Conservation (phyloP, 2,113 vertebrate genomes). For the Phylloscopus trochilus region DNA sequence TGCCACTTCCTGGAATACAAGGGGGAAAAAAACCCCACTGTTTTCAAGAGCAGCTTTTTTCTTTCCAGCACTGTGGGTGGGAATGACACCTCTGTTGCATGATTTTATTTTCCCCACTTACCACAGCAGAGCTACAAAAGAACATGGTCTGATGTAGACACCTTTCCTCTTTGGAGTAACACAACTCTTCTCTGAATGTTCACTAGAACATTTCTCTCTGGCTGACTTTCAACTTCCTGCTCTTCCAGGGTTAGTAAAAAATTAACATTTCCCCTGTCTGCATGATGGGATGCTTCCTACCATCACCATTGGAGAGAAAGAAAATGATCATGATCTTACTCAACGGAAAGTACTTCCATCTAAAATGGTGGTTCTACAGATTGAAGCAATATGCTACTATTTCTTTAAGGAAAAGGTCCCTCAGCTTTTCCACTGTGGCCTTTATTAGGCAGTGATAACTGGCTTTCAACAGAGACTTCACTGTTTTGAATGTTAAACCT, state of each 20-base stretch:
- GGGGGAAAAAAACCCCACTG: background rate
- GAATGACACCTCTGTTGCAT: background rate
- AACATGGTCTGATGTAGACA: background rate
- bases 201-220: background rate
- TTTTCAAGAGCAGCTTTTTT: background rate
- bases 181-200: background rate
- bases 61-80: background rate
- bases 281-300: background rate
- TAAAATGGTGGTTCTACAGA: background rate
- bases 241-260: background rate
- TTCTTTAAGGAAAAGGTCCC: background rate
- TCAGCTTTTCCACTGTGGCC: background rate
- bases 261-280: background rate
- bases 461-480: background rate
- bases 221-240: background rate
- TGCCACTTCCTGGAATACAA: background rate
- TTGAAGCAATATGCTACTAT: background rate
- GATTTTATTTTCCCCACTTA: background rate
- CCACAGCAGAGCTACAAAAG: background rate
- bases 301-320: background rate
- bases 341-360: fast-evolving
- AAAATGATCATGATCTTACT: background rate
- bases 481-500: background rate
- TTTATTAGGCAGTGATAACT: background rate
- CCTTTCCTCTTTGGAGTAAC: background rate